Conservation (phyloP, 2,888 invertebrate species). For the Cepaea hortensis region DNA sequence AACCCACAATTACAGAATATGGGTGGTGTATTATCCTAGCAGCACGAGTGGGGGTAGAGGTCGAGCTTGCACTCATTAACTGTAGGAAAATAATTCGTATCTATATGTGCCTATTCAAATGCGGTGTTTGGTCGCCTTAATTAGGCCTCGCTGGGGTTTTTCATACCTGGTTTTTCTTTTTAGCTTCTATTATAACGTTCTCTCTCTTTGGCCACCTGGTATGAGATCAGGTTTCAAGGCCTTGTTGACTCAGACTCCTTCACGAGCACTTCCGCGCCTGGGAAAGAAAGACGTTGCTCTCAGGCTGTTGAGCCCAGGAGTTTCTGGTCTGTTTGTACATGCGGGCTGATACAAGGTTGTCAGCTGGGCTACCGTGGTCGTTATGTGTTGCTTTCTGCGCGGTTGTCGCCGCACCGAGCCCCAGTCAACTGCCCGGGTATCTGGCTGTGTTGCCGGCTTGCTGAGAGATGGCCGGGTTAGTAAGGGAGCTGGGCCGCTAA, state of each 20-base stretch:
- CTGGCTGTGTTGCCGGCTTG: no score
- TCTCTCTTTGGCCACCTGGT: constrained; percentile 35
- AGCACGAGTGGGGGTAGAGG: neutral
- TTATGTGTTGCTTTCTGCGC: no score
- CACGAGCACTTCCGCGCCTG: neutral
- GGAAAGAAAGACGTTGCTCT: neutral
- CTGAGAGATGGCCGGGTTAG: no score
- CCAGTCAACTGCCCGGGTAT: no score
- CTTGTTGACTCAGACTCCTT: constrained; percentile 31
- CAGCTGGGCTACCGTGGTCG: no score
- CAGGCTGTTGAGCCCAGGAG: neutral
- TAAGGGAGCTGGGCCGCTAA: no score
- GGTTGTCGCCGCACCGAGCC: no score
- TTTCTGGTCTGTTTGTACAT: neutral
- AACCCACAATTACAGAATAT: no score
- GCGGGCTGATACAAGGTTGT: no score
- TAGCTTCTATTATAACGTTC: neutral
- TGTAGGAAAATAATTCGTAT: neutral
- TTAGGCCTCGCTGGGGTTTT: neutral
- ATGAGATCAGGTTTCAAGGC: constrained; percentile 18
- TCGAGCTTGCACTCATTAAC: constrained; percentile 41
- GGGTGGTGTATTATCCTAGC: no score
- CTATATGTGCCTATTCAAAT: constrained; percentile 38
- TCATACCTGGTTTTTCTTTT: neutral
- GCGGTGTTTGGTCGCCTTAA: constrained; percentile 44